Base-by-base conservation (phyloP, 2,113 vertebrate genomes). In the Hemicordylus capensis region DNA sequence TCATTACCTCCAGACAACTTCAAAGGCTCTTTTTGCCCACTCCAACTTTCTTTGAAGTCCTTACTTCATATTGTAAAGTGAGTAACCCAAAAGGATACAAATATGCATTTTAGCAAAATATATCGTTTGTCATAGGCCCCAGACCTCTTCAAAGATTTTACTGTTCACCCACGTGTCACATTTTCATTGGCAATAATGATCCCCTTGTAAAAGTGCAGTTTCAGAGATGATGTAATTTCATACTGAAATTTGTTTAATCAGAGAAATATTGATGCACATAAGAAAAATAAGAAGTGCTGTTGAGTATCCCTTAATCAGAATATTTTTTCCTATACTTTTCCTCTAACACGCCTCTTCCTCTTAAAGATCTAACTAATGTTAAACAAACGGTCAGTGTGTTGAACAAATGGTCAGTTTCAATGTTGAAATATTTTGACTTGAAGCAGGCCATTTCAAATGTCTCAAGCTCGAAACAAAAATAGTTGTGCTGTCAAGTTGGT, bases 41-140 rank as follows among this genome's bases (percentile, higher is more conserved):
- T 94, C 90, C 85, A 79, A 90, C 89, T 90, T 12, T 87, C 92
- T 94, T 94, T 94, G 93, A 95, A 95, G 91, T 92, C 89, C 56
- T 88, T 87, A 86, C 54, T 94, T 92, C 69, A 90, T 89, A 89
- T 92, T 94, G 88, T 89, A 92, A 93, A 91, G 77, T 83, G 88
- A 88, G 85, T 91, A 88, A 85, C 37, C 66, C 54, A 87, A 87
- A 93, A 91, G 74, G 89, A 85, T 73, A 89, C 81, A 93, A 91
- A 92, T 94, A 88, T 77, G 90, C 83, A 80, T 93, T 89, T 61
- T 74, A 90, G 90, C 81, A 89, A 88, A 8, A 91, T 54, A 61
- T 61, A 78, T 70, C 2, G 34, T 90, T 87, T 86, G 85, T 80
- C 24, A 51, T 88, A n/a, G 34, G 58, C 76, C 59, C 78, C 48